phyloP scores from a whole-genome alignment of 2,113 vertebrate genomes.

The Indri indri region DNA sequence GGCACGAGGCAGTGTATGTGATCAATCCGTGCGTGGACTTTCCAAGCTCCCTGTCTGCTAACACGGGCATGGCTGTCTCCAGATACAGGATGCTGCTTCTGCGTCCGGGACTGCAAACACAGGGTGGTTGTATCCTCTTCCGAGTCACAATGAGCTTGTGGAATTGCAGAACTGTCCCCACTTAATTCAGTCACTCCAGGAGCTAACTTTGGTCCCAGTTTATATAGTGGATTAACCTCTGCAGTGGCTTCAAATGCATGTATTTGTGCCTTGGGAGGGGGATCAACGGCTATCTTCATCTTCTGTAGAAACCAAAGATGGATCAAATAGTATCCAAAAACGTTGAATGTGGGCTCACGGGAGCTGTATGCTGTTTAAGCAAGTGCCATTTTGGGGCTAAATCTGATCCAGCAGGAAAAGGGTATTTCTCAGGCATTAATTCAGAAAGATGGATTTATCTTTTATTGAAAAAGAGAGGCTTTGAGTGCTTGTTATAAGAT shows the following conservation, averaged over 20 bases:
- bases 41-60: conserved; percentile 95
- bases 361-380: conserved; percentile 98
- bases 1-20: conserved; percentile 94
- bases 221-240: conserved; percentile 95
- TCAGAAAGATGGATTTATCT: conserved; percentile 99
- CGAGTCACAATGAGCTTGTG: conserved; percentile 88
- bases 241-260: conserved; percentile 97
- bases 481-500: conserved; percentile 88
- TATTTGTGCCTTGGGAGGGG: conserved; percentile 98
- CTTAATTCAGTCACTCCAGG: conserved; percentile 91
- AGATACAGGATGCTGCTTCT: conserved; percentile 94
- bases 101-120: conserved; percentile 94
- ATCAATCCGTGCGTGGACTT: conserved; percentile 89
- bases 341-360: conserved; percentile 95
- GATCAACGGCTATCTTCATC: conserved; percentile 97
- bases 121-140: conserved; percentile 96
- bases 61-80: conserved; percentile 90
- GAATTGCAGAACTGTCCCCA: conserved; percentile 83
- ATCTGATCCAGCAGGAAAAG: conserved; percentile 97
- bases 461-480: conserved; percentile 91
- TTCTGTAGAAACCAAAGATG: conserved; percentile 92
- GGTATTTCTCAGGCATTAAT: conserved; percentile 98
- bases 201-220: conserved; percentile 99
- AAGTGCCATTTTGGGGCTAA: conserved; percentile 98
- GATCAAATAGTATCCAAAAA: conserved; percentile 94